Percentiles rank a stretch among this genome's conserved stretches.
Conservation (phyloP, 2,113 vertebrate species). For the Osmerus mordax region DNA sequence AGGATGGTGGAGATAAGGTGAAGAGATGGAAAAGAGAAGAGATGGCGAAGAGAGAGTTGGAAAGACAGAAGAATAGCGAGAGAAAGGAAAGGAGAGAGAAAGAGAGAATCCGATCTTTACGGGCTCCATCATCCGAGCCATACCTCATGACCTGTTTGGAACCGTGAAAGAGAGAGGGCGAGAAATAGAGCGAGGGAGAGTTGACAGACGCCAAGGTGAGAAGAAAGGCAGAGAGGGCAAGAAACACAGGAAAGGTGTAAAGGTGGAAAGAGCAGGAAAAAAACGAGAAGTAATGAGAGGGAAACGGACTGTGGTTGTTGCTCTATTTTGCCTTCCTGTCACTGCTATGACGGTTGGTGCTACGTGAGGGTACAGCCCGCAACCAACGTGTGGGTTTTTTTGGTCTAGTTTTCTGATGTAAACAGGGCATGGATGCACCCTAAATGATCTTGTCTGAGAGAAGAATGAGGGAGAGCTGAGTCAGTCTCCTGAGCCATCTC, state of each 20-base stretch:
- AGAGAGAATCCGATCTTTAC: background rate
- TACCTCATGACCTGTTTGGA: background rate
- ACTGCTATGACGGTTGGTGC: background rate
- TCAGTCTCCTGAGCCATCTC: background rate
- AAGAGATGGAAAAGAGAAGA: background rate
- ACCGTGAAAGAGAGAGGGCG: background rate
- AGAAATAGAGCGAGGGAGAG: constrained; percentile 4
- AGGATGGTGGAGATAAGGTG: background rate
- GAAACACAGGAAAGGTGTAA: background rate
- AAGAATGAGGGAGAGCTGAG: background rate
- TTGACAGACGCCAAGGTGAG: constrained; percentile 17
- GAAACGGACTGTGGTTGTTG: background rate
- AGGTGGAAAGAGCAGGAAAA: constrained; percentile 28
- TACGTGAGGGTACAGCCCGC: background rate
- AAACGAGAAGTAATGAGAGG: background rate
- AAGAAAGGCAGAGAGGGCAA: constrained; percentile 29
- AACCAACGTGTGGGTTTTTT: background rate
- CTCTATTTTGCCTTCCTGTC: constrained; percentile 26
- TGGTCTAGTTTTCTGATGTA: background rate
- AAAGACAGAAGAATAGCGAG: background rate
- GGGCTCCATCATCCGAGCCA: no score
- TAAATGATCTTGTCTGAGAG: background rate
- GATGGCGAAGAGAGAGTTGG: background rate
- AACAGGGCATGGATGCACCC: background rate
- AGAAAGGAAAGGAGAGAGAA: background rate